Evolutionary conservation across 1,140 invertebrate genomes (phyloP).

Genomic region (Mylabris phalerata): DNA sequence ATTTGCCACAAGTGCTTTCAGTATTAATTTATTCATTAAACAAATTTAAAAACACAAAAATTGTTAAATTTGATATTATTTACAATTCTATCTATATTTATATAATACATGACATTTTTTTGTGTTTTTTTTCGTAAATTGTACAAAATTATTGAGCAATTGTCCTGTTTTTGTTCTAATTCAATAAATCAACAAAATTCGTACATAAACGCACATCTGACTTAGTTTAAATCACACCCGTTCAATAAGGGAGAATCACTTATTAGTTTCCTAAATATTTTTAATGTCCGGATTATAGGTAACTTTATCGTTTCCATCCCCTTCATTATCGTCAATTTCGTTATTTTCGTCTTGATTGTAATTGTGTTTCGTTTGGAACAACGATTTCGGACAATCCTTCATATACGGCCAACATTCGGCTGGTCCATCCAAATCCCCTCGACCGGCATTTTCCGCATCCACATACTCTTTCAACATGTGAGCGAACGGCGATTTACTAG

Average conservation of each 20-base stretch:
- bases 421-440: conserved; percentile 46
- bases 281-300: conserved; percentile 22
- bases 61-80: too few relatives aligned
- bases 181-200: too few relatives aligned
- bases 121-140: too few relatives aligned
- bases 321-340: conserved; percentile 6
- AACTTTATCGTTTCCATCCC: conserved; percentile 16
- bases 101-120: too few relatives aligned
- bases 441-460: conserved; percentile 69
- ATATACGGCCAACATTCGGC: conserved; percentile 82
- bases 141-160: too few relatives aligned
- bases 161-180: too few relatives aligned
- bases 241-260: conserved; percentile 17
- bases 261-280: conserved; percentile 22
- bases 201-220: conserved; percentile 2
- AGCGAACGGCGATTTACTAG: conserved; percentile 72
- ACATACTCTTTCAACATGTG: conserved; percentile 67
- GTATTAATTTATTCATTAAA: conserved; percentile 1
- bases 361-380: conserved; percentile 60
- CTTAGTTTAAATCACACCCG: conserved; percentile 27
- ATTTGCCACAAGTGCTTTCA: background rate
- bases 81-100: too few relatives aligned
- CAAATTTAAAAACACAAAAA: too few relatives aligned
- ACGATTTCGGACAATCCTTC: conserved; percentile 72
- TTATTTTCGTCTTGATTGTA: conserved; percentile 26